Evolutionary conservation across 2,797 vertebrate genomes (phyloP).

Genomic region (Myotis myotis): DNA sequence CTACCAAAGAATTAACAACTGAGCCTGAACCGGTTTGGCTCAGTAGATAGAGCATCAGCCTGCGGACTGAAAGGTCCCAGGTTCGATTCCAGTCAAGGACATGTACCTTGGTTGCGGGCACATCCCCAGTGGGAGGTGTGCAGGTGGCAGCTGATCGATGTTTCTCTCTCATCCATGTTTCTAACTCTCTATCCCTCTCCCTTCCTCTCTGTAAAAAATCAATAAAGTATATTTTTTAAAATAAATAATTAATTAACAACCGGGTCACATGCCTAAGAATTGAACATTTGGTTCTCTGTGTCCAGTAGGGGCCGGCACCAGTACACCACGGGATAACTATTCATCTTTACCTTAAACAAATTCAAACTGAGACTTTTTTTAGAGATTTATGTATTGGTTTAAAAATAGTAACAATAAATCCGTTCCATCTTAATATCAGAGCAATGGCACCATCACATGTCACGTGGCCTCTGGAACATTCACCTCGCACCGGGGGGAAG

Average conservation of each 20-base stretch:
- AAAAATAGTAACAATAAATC: not conserved
- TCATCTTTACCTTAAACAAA: not conserved
- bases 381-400: not conserved
- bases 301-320: not conserved
- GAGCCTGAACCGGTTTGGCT: too few relatives aligned
- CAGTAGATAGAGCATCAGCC: too few relatives aligned
- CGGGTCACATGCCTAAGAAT: not conserved
- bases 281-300: fast-evolving
- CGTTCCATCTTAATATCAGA: not conserved
- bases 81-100: too few relatives aligned
- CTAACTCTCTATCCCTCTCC: too few relatives aligned
- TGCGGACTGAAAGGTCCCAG: too few relatives aligned
- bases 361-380: not conserved
- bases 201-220: too few relatives aligned
- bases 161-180: too few relatives aligned
- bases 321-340: not conserved
- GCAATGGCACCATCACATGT: not conserved
- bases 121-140: too few relatives aligned
- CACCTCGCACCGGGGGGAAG: not conserved
- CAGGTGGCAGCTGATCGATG: too few relatives aligned
- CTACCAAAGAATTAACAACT: not conserved
- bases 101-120: too few relatives aligned
- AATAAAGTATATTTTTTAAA: too few relatives aligned
- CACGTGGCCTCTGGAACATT: not conserved
- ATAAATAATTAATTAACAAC: not conserved